These are phyloP conservation scores for Neosilurus hyrtlii DNA, from an alignment of 2,797 vertebrate genomes.

Conservation along the genomic window DNA sequence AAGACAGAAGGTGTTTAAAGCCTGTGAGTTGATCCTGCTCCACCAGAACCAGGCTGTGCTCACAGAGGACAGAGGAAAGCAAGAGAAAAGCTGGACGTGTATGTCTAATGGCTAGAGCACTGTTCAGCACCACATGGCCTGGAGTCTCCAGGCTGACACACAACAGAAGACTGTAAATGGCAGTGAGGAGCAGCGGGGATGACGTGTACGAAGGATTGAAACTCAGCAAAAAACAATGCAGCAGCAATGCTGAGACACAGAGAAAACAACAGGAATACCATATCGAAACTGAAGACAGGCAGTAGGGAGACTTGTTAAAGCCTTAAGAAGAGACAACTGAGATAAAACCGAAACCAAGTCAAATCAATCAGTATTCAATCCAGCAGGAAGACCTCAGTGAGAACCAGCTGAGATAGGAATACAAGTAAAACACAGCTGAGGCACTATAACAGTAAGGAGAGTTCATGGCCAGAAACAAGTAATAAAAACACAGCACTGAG, in stretches of 20 bases:
- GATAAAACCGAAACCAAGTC: not conserved
- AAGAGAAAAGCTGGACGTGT: constrained; percentile 11
- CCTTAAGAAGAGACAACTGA: not conserved
- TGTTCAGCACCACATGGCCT: constrained; percentile 14
- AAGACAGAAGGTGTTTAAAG: constrained; percentile 39
- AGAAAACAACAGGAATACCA: not conserved
- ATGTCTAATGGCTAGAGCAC: not conserved
- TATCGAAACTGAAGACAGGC: not conserved
- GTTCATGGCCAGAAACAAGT: no score
- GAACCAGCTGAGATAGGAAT: not conserved
- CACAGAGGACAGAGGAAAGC: constrained; percentile 10
- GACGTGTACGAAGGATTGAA: not conserved
- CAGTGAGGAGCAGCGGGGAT: not conserved
- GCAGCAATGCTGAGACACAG: not conserved
- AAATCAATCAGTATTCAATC: not conserved
- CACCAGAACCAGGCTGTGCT: constrained; percentile 12
- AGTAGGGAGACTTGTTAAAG: not conserved
- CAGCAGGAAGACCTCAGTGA: not conserved
- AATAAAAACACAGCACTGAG: not conserved
- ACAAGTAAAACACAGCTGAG: not conserved
- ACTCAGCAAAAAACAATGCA: not conserved
- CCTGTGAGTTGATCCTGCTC: constrained; percentile 21
- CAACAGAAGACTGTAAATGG: not conserved
- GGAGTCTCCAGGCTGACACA: not conserved
- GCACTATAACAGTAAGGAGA: no score